Evolutionary conservation across 2,797 vertebrate species (phyloP).

Genomic region (Xenops minutus): DNA sequence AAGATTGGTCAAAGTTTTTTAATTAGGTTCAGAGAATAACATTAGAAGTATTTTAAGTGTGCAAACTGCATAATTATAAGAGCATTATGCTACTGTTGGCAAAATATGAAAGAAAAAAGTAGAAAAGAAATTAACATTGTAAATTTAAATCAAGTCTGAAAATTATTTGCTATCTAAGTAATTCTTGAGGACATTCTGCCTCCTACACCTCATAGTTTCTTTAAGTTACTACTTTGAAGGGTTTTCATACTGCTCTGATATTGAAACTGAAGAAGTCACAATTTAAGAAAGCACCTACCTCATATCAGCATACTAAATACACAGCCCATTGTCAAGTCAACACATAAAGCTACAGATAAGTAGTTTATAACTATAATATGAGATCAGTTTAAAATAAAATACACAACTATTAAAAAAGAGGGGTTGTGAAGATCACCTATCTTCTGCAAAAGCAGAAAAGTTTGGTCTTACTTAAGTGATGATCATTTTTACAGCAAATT

Average conservation of each 20-base stretch:
- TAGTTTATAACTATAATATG: background rate
- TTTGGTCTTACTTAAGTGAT: background rate
- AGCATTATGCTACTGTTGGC: fast-evolving
- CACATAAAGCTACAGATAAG: background rate
- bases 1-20: background rate
- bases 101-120: background rate
- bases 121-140: fast-evolving
- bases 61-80: background rate
- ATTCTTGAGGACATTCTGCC: background rate
- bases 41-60: background rate
- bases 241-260: background rate
- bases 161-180: background rate
- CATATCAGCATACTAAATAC: no score
- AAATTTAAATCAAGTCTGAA: background rate
- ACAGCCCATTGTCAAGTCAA: background rate
- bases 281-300: background rate
- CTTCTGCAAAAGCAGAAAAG: background rate
- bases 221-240: background rate
- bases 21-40: background rate
- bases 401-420: background rate
- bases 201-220: background rate
- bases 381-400: background rate
- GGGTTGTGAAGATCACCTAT: background rate
- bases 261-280: background rate
- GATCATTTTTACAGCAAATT: background rate